phyloP scores from a whole-genome alignment of 2,888 invertebrate genomes.

The Acrobasis suavella region DNA sequence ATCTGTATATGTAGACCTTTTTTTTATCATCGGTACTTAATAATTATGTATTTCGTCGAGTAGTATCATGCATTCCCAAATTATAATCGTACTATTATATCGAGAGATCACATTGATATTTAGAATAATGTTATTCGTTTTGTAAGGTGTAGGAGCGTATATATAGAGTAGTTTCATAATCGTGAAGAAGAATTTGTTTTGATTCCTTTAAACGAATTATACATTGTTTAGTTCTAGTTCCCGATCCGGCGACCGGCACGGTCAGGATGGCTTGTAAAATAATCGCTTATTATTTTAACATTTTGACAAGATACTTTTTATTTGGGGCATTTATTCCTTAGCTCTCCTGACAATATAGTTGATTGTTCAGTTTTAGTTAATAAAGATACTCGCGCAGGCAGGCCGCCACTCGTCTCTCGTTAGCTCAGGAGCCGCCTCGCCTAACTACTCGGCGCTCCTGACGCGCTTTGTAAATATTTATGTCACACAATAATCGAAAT shows the following conservation, averaged over 20 bases:
- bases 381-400: constrained; percentile 68
- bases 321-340: constrained; percentile 70
- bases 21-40: constrained; percentile 78
- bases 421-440: constrained; percentile 49
- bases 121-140: constrained; percentile 77
- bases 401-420: too few species aligned
- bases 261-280: constrained; percentile 69
- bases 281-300: constrained; percentile 54
- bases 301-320: constrained; percentile 69
- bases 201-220: constrained; percentile 51
- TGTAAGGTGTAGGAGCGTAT: constrained; percentile 72
- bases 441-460: constrained; percentile 72
- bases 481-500: constrained; percentile 81
- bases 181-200: constrained; percentile 58
- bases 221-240: constrained; percentile 57
- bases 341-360: constrained; percentile 70
- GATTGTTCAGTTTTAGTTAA: constrained; percentile 73
- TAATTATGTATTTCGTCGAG: constrained; percentile 74
- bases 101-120: constrained; percentile 72
- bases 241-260: constrained; percentile 60
- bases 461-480: constrained; percentile 81
- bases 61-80: constrained; percentile 81
- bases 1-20: constrained; percentile 69
- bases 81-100: constrained; percentile 75
- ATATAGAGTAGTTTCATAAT: constrained; percentile 68